These are phyloP conservation scores for Drosophila hydei DNA, from an alignment of 1,140 invertebrate species.

Conservation along the genomic window DNA sequence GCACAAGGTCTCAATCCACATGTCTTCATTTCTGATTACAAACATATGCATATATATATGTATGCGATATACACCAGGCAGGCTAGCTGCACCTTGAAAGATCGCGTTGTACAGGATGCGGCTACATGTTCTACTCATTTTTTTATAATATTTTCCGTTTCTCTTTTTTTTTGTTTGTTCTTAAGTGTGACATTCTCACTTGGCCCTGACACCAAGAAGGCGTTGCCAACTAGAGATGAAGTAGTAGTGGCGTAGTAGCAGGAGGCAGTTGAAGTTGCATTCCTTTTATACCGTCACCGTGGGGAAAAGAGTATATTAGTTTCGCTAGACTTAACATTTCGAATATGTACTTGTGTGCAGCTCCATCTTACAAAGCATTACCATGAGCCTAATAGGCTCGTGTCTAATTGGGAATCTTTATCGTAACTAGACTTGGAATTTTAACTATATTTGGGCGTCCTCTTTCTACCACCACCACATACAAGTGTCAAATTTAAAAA, in stretches of 20 bases:
- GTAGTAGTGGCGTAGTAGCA: background rate
- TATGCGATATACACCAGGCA: conserved; percentile 48
- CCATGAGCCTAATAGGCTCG: too few relatives aligned
- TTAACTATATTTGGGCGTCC: too few relatives aligned
- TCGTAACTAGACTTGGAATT: too few relatives aligned
- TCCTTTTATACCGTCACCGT: background rate
- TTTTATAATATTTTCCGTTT: conserved; percentile 19
- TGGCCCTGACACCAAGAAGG: conserved; percentile 66
- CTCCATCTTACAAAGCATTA: too few relatives aligned
- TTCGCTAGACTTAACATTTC: too few relatives aligned
- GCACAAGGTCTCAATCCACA: conserved; percentile 57
- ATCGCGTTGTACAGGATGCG: conserved; percentile 37
- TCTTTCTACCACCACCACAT: too few relatives aligned
- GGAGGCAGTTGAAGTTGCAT: background rate
- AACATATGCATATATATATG: too few relatives aligned
- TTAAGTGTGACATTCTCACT: conserved; percentile 74
- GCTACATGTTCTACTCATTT: conserved; percentile 6
- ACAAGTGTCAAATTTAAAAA: too few relatives aligned
- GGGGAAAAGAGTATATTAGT: too few relatives aligned
- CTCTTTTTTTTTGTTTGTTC: conserved; percentile 33
- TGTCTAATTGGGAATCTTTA: too few relatives aligned
- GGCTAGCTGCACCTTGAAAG: conserved; percentile 51
- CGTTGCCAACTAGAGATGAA: background rate
- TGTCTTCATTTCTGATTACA: conserved; percentile 70
- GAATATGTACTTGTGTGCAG: too few relatives aligned